A percentile compares a stretch with the other conserved stretches of the same genome.
Conservation (phyloP, 2,797 vertebrate species). For the Tinamus major region DNA sequence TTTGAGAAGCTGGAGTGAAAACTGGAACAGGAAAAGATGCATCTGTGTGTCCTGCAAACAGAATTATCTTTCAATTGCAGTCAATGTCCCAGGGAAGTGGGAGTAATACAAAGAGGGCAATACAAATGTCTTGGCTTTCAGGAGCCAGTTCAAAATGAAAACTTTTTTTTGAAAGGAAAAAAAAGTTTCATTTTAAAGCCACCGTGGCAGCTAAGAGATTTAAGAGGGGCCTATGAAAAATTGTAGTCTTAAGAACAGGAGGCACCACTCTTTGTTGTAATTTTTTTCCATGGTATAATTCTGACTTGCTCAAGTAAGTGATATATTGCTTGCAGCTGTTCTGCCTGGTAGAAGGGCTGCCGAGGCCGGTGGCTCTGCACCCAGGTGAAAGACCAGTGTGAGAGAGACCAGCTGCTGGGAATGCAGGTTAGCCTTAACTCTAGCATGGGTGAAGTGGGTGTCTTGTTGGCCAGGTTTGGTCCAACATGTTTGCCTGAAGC, state of each 20-base stretch:
- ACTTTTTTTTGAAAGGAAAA: background rate
- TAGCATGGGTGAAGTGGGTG: background rate
- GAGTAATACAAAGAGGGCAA: background rate
- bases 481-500: background rate
- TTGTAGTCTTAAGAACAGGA: background rate
- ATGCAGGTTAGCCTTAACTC: accelerated
- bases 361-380: background rate
- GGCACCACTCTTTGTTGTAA: background rate
- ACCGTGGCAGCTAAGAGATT: background rate
- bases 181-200: background rate
- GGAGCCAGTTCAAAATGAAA: background rate
- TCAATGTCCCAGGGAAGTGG: background rate
- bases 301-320: background rate
- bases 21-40: background rate
- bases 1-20: background rate
- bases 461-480: background rate
- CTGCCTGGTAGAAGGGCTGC: background rate
- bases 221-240: background rate
- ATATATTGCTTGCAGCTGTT: background rate
- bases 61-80: background rate
- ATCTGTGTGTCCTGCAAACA: background rate
- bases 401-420: background rate
- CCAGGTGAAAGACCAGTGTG: background rate
- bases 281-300: background rate
- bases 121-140: background rate